Conservation (phyloP, 2,797 vertebrate species). For the Schizopygopsis malacanthus region DNA sequence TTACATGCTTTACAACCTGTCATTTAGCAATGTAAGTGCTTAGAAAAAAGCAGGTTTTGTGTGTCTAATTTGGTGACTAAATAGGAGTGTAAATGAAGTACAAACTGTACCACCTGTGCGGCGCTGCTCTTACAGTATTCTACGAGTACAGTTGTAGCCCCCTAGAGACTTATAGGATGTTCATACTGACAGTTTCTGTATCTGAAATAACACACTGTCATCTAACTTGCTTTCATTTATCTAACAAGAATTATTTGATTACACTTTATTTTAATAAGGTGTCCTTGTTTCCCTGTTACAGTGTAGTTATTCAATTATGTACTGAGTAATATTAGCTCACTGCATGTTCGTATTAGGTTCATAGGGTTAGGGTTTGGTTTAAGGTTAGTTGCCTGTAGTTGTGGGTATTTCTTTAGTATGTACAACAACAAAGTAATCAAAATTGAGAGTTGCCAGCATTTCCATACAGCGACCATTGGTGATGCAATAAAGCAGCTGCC, state of each 20-base stretch:
- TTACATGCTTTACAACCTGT: neutral
- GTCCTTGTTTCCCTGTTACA: neutral
- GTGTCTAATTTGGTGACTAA: neutral
- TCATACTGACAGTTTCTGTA: neutral
- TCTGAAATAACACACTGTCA: neutral
- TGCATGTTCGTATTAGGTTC: neutral
- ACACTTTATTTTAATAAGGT: neutral
- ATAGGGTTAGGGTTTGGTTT: neutral
- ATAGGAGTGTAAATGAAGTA: neutral
- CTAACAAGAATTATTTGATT: neutral
- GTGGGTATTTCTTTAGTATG: neutral
- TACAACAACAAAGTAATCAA: neutral
- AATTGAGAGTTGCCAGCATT: neutral
- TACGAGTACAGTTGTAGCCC: neutral
- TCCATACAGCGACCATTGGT: neutral
- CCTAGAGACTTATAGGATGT: neutral
- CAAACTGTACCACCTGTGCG: neutral
- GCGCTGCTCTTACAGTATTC: neutral
- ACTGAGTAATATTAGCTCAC: neutral
- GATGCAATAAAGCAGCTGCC: neutral
- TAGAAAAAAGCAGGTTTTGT: neutral
- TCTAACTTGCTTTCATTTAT: neutral
- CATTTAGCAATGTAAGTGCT: slow-evolving; percentile 5
- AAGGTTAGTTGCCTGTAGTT: neutral
- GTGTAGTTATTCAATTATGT: neutral